phyloP scores from a whole-genome alignment of 2,888 invertebrate genomes.

The Odontothrips loti region DNA sequence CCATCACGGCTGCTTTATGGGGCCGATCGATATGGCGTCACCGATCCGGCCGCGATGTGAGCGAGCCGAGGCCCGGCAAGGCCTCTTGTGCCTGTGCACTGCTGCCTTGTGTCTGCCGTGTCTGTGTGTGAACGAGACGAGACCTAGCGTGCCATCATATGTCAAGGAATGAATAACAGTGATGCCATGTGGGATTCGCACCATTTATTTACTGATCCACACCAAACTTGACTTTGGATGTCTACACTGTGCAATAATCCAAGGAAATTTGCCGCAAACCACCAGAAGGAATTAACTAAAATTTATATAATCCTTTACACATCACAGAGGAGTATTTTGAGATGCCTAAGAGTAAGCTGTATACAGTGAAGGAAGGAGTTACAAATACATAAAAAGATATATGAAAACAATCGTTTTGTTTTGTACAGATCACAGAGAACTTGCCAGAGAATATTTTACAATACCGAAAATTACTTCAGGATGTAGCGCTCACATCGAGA shows the following conservation, averaged over 20 bases:
- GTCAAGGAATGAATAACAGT: no score
- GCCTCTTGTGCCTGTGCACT: no score
- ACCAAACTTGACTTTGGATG: neutral
- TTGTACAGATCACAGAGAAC: neutral
- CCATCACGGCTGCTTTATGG: neutral
- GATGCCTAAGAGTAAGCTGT: neutral
- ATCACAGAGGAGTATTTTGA: conserved; percentile 15
- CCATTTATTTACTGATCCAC: neutral
- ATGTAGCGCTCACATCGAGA: no score
- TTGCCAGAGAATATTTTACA: neutral
- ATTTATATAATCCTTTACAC: neutral
- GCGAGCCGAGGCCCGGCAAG: no score
- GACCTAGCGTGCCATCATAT: no score
- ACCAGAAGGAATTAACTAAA: no score
- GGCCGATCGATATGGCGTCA: neutral
- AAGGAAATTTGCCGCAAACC: no score
- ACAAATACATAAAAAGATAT: neutral
- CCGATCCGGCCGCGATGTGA: no score
- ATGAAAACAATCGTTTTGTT: neutral
- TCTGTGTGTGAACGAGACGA: no score
- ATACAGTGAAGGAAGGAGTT: neutral
- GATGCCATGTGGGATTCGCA: neutral
- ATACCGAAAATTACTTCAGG: no score
- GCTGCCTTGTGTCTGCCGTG: no score
- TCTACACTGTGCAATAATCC: no score